Evolutionary conservation across 2,888 invertebrate genomes (phyloP).

Genomic region (Noctuana brunneofusca): DNA sequence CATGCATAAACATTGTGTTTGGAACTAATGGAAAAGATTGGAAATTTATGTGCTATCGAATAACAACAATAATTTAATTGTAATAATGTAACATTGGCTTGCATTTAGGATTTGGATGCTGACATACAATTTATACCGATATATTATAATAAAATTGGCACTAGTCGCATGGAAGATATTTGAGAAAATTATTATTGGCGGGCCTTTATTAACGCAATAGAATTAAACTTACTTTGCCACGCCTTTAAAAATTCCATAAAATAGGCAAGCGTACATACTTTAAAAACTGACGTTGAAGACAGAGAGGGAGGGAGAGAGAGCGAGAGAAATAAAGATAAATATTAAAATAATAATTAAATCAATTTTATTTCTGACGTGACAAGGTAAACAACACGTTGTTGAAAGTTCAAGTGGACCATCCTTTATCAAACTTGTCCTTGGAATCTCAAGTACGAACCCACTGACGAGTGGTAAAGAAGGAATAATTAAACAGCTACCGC

Average conservation of each 20-base stretch:
- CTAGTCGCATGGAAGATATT: no score
- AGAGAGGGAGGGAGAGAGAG: no score
- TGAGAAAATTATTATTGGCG: no score
- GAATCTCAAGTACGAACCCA: constrained; percentile 7
- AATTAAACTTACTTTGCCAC: no score
- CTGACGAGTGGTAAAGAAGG: constrained; percentile 30
- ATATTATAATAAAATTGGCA: no score
- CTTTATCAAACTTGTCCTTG: constrained; percentile 19
- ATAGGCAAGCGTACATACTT: no score
- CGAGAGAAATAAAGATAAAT: constrained; percentile 37
- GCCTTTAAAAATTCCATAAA: no score
- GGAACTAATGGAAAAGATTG: constrained; percentile 66
- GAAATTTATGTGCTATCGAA: constrained; percentile 62
- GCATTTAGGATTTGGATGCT: background rate
- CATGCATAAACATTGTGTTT: constrained; percentile 66
- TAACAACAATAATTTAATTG: constrained; percentile 71
- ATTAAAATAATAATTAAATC: background rate
- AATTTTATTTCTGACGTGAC: constrained; percentile 8
- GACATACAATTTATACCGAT: background rate
- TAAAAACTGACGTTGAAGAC: no score
- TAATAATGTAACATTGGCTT: constrained; percentile 33
- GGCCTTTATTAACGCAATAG: no score
- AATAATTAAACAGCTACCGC: constrained; percentile 42
- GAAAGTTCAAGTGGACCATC: constrained; percentile 4
- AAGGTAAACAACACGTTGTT: background rate